Conservation (phyloP, 2,888 invertebrate genomes). For the Rhagonycha fulva region DNA sequence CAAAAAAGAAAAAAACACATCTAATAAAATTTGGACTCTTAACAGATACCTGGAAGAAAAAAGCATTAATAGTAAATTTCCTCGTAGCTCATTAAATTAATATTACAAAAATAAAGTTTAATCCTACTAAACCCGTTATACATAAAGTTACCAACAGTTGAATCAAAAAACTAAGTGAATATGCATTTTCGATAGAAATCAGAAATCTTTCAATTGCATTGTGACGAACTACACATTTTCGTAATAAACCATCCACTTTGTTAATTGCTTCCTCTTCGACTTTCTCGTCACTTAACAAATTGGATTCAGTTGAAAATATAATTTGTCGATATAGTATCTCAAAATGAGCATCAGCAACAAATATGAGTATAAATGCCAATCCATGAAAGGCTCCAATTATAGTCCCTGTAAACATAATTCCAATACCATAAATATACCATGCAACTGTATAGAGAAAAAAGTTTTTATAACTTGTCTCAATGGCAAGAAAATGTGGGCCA, state of each 20-base stretch:
- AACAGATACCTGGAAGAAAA: neutral
- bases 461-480: neutral
- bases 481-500: neutral
- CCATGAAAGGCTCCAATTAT: neutral
- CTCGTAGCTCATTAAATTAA: neutral
- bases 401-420: neutral
- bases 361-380: neutral
- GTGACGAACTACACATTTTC: neutral
- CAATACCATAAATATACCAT: neutral
- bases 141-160: neutral
- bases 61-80: neutral
- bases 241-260: neutral
- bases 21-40: neutral
- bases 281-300: neutral
- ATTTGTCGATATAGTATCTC: neutral
- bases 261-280: neutral
- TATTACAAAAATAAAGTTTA: neutral
- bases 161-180: neutral
- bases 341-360: neutral
- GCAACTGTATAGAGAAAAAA: neutral
- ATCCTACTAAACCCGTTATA: neutral
- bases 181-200: neutral
- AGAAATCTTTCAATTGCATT: neutral
- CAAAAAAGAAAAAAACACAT: neutral
- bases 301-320: neutral